Percentiles rank a stretch among this genome's conserved stretches.
Conservation (phyloP, 2,888 invertebrate genomes). For the Hirtodrosophila cameraria region DNA sequence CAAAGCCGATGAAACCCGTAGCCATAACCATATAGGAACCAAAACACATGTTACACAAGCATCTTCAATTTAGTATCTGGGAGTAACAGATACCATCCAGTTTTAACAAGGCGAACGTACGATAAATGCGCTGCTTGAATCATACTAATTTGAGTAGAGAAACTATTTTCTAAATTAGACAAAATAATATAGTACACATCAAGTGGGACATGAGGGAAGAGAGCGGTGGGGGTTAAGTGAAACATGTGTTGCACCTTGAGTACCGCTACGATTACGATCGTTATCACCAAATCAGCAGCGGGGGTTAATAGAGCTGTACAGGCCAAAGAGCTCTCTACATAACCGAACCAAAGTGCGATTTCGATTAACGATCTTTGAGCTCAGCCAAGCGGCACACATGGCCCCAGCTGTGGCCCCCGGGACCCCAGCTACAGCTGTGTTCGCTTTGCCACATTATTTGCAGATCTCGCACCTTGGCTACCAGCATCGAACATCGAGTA, state of each 20-base stretch:
- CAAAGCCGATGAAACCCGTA: not conserved
- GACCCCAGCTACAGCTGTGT: conserved; percentile 23
- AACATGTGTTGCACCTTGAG: conserved; percentile 75
- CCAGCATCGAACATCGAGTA: no score
- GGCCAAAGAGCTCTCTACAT: conserved; percentile 27
- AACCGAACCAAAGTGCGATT: conserved; percentile 46
- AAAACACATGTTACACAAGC: conserved; percentile 63
- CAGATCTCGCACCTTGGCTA: conserved; percentile 75
- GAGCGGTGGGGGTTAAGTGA: conserved; percentile 45
- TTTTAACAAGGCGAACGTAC: conserved; percentile 58
- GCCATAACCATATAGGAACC: conserved; percentile 40
- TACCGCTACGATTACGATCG: conserved; percentile 81
- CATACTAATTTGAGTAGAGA: conserved; percentile 65
- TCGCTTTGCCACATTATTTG: conserved; percentile 75
- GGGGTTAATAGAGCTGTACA: conserved; percentile 82
- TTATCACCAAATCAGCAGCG: conserved; percentile 83
- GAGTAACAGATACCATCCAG: not conserved
- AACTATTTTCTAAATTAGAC: conserved; percentile 74
- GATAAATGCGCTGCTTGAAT: conserved; percentile 53
- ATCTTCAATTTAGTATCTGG: conserved; percentile 30
- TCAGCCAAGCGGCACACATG: conserved; percentile 66
- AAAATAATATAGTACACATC: conserved; percentile 63
- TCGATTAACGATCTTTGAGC: conserved; percentile 56
- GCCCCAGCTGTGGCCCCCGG: conserved; percentile 41
- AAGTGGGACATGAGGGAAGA: conserved; percentile 4